Base-by-base conservation (phyloP, 2,113 vertebrate genomes). In the Sceloporus undulatus region DNA sequence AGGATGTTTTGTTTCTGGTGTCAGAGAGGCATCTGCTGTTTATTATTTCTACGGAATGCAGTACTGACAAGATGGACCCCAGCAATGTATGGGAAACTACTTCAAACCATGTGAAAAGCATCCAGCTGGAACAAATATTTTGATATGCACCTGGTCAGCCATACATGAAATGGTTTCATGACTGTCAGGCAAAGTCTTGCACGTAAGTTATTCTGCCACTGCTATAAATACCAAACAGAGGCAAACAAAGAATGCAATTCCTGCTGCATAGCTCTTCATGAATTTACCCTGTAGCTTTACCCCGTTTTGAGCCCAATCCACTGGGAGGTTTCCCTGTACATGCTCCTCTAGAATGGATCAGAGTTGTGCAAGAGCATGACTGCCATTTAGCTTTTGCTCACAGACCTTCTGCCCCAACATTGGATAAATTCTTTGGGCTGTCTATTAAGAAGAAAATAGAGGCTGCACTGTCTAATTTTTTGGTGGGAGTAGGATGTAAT, bases 91-190 rank as follows among this genome's bases (percentile, higher is more conserved):
- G 65, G 34, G 27, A 83, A 71, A 77, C 40, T 34, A 56, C 29
- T 68, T 77, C 71, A 68, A 76, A 75, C 79, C 54, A 87, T 62
- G 86, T 48, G 70, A 82, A 82, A 82, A 82, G 79, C 92, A 91
- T 90, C 90, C 87, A 93, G 86, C 82, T 79, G 16, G 78, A 92
- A 91, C 89, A 94, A 91, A 91, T 92, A 92, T 73, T 92, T 82
- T 83, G 79, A 77, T 88, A 77, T 91, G 88, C 88, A 84, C 86
- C 85, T 91, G 90, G 90, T n/a, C 94, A 91, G 77, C 87, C 90
- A 94, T 88, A 93, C 86, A 48, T 77, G 87, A 93, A 94, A 94
- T 54, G 91, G 79, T 54, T 85, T 90, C 79, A 56, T 66, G 84
- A 87, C 74, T 86, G 52, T 89, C 87, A 86, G 74, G 83, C 74